Base-by-base conservation (phyloP, 2,888 invertebrate genomes). In the Galerucella nymphaeae region DNA sequence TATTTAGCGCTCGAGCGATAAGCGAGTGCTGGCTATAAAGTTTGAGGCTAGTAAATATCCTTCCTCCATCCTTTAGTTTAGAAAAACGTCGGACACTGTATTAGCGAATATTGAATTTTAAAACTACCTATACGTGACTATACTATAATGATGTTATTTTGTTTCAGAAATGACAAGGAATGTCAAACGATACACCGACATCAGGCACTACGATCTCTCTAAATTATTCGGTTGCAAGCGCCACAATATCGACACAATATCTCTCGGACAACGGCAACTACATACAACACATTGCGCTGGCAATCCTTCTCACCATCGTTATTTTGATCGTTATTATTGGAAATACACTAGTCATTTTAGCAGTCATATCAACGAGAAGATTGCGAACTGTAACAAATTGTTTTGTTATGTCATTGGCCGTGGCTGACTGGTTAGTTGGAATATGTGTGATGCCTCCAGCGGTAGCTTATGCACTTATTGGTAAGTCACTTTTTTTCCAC, bases 401-500 rank as follows among this genome's bases (percentile, higher is more conserved):
- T 84, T 97, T 98, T 87, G 97, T 98, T 77, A 96, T 96, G 83
- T 97, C 97, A 67, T 88, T 98, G 84, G 98, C 98, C 0, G 93
- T 94, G 0, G 97, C 98, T 61, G 98, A 98, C 89, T 90, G 97
- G 85, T 86, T 97, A 77, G 96, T 98, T 4, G 98, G 97, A 1
- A 91, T 97, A 45, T 94, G 96, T 82, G 97, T 98, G 0, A 94
- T 98, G 93, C 98, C 98, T 2, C 96, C 96, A 62, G 96, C 97
- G n/a, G 95, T 97, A 53, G 93, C 95, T 72, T 91, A 95, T 73
- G 93, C 95, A 87, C 90, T 96, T 69, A 92, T 92, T 87, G 95
- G 96, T 90, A 87, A 93, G 92, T 70, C 9, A 9, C 23, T 30
- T 30, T 30, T 5, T 1, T n/a, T 14, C n/a, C 11, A 14, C 42